Conservation (phyloP, 1,140 invertebrate genomes). For the Battus philenor region DNA sequence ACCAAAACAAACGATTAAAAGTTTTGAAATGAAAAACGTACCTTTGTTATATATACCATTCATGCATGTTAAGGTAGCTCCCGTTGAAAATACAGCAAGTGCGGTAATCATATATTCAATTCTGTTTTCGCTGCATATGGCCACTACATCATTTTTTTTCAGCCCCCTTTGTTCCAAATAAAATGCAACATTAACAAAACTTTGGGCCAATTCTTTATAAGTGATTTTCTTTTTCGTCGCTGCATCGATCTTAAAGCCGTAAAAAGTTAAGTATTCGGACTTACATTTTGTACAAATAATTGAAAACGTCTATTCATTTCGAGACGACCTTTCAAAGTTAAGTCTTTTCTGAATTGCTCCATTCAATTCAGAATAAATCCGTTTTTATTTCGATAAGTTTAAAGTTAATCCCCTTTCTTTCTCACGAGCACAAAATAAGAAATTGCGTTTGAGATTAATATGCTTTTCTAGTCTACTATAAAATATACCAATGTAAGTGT, state of each 20-base stretch:
- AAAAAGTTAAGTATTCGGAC: conserved; percentile 6
- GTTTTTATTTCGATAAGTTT: conserved; percentile 15
- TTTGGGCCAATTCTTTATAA: conserved; percentile 34
- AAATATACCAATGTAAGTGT: no score
- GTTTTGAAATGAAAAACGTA: no score
- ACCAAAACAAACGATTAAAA: no score
- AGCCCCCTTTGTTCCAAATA: conserved; percentile 38
- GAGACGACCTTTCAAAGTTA: conserved; percentile 10
- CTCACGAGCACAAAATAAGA: conserved; percentile 1
- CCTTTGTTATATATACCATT: conserved; percentile 67
- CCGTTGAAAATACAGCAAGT: conserved; percentile 50
- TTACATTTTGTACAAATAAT: conserved; percentile 13
- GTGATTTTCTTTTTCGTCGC: conserved; percentile 32
- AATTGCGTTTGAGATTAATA: no score
- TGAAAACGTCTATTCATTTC: conserved; percentile 11
- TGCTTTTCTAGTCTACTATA: no score
- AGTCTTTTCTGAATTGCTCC: conserved; percentile 7
- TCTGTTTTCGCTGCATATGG: conserved; percentile 70
- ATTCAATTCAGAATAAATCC: conserved; percentile 11
- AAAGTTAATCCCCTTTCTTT: conserved; percentile 7
- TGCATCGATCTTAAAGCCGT: conserved; percentile 23
- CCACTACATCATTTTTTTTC: conserved; percentile 57
- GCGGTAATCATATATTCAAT: conserved; percentile 55
- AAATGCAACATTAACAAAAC: conserved; percentile 34
- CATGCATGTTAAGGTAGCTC: conserved; percentile 57